Evolutionary conservation across 1,140 invertebrate genomes (phyloP).

Genomic region (Leguminivora glycinivorella): DNA sequence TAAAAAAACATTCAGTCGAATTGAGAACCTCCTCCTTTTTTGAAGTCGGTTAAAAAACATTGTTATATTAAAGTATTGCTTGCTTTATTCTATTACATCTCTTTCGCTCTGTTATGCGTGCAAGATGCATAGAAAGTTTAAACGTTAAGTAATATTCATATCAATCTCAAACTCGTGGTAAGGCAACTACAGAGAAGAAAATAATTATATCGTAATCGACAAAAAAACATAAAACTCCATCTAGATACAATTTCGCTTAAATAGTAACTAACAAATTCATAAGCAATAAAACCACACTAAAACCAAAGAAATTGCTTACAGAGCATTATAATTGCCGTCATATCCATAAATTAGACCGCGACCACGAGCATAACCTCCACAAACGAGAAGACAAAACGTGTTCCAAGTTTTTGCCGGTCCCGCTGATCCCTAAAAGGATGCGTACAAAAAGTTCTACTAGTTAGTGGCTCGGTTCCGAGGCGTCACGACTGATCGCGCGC

Average conservation of each 20-base stretch:
- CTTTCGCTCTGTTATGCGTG: no score
- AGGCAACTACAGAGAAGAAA: no score
- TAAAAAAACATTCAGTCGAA: no score
- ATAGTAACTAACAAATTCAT: not conserved
- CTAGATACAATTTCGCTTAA: not conserved
- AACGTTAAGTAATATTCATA: no score
- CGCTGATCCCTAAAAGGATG: constrained; percentile 55
- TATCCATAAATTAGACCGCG: not conserved
- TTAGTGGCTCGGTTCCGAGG: constrained; percentile 30
- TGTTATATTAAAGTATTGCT: no score
- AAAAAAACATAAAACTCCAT: not conserved
- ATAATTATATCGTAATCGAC: no score
- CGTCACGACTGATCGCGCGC: constrained; percentile 45
- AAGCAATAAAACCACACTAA: not conserved
- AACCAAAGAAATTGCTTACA: not conserved
- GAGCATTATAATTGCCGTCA: not conserved
- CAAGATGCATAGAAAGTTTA: no score
- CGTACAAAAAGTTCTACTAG: constrained; percentile 45
- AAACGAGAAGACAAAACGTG: not conserved
- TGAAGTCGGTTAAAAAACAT: no score
- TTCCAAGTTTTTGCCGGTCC: constrained; percentile 31
- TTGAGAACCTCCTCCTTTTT: no score
- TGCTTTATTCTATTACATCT: no score
- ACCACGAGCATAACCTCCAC: not conserved
- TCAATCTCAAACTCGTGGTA: no score